Evolutionary conservation across 2,888 invertebrate species (phyloP).

Genomic region (Stenurella melanura): DNA sequence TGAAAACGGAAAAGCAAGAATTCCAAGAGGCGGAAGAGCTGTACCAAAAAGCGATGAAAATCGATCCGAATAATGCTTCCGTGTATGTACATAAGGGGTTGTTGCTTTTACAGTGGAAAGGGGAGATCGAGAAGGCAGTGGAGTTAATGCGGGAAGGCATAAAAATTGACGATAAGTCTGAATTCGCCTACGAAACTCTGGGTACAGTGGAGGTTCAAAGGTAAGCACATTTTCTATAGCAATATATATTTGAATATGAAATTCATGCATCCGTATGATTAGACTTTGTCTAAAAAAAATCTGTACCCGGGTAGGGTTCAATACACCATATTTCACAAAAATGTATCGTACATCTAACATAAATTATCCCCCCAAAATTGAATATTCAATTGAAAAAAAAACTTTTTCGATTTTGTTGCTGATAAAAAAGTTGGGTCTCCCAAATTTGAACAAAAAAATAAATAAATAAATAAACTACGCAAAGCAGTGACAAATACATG

Average conservation of each 20-base stretch:
- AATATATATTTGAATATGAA: neutral
- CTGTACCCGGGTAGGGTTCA: no score
- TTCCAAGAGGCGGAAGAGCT: slow-evolving; percentile 88
- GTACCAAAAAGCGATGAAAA: slow-evolving; percentile 86
- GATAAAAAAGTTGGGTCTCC: no score
- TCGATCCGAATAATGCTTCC: slow-evolving; percentile 90
- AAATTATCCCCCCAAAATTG: no score
- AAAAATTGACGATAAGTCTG: slow-evolving; percentile 92
- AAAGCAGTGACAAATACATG: no score
- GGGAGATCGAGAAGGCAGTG: slow-evolving; percentile 87
- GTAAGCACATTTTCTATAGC: slow-evolving; percentile 72
- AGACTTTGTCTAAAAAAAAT: no score
- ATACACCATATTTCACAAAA: no score
- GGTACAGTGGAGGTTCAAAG: slow-evolving; percentile 96
- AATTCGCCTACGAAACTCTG: slow-evolving; percentile 95
- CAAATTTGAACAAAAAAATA: no score
- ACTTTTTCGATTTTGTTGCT: no score
- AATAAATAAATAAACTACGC: no score
- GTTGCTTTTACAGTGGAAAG: slow-evolving; percentile 89
- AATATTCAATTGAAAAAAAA: no score
- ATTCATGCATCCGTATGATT: no score
- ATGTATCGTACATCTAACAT: no score
- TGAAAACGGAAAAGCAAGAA: slow-evolving; percentile 88
- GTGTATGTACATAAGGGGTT: slow-evolving; percentile 91
- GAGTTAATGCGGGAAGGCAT: slow-evolving; percentile 87